phyloP scores from a whole-genome alignment of 1,140 invertebrate genomes.

The Rhagoletis pomonella region DNA sequence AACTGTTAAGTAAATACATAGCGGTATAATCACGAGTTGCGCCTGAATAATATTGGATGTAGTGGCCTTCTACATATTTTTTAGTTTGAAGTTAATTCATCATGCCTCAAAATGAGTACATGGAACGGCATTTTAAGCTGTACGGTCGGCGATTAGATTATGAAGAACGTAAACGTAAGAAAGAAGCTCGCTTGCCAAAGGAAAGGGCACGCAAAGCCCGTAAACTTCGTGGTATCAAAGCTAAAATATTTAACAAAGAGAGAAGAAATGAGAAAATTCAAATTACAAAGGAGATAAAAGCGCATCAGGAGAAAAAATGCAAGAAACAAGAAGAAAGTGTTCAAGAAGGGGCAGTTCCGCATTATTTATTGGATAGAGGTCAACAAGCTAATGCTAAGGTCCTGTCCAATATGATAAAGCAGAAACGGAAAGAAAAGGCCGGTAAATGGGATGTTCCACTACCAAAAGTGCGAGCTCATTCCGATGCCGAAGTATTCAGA shows the following conservation, averaged over 20 bases:
- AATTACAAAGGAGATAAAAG: constrained; percentile 98
- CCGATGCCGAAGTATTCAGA: constrained; percentile 98
- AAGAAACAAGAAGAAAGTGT: constrained; percentile 90
- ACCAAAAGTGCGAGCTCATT: constrained; percentile 97
- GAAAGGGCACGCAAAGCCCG: constrained; percentile 92
- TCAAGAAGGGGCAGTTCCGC: constrained; percentile 93
- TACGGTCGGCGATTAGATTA: constrained; percentile 97
- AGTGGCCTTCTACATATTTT: background rate
- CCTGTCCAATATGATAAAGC: constrained; percentile 99
- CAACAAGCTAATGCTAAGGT: constrained; percentile 95
- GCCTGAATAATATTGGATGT: background rate
- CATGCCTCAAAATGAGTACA: constrained; percentile 99
- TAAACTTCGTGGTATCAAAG: constrained; percentile 95
- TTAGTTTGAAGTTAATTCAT: constrained; percentile 65
- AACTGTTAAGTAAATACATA: background rate
- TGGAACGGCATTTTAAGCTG: constrained; percentile 97
- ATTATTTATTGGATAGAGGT: constrained; percentile 97
- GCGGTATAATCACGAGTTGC: background rate
- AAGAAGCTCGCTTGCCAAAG: constrained; percentile 94
- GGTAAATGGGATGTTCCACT: constrained; percentile 99
- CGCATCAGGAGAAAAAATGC: constrained; percentile 92
- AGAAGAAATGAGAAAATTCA: constrained; percentile 98
- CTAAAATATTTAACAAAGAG: constrained; percentile 98
- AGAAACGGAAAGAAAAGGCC: constrained; percentile 99
- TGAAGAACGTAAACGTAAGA: constrained; percentile 97